phyloP scores from a whole-genome alignment of 1,140 invertebrate species.

The Apocrypta bakeri region DNA sequence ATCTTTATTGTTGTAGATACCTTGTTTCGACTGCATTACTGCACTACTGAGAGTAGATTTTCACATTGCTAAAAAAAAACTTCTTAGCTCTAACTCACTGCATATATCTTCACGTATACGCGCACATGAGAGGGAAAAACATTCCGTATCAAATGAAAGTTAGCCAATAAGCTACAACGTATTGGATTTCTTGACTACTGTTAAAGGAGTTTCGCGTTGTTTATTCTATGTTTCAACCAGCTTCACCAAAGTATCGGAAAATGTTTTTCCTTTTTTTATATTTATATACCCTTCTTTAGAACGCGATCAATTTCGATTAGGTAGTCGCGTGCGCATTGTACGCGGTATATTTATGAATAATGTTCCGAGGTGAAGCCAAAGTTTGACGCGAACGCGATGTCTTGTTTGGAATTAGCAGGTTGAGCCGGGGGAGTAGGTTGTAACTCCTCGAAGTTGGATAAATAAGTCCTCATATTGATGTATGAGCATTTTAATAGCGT shows the following conservation, averaged over 20 bases:
- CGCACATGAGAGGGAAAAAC: neutral
- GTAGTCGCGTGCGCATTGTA: too few relatives aligned
- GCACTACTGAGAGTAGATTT: neutral
- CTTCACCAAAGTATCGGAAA: too few relatives aligned
- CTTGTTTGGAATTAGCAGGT: neutral
- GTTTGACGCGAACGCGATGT: neutral
- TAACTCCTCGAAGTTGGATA: neutral
- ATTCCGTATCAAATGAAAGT: neutral
- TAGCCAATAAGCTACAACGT: neutral
- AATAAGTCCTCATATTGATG: conserved; percentile 1
- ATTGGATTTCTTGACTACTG: conserved; percentile 2
- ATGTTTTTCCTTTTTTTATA: too few relatives aligned
- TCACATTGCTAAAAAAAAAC: conserved; percentile 11
- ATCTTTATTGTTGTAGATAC: too few relatives aligned
- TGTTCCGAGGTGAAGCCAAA: too few relatives aligned
- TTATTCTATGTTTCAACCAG: too few relatives aligned
- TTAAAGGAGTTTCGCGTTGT: neutral
- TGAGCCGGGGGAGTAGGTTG: too few relatives aligned
- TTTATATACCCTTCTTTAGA: too few relatives aligned
- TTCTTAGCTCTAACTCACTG: neutral
- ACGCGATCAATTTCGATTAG: too few relatives aligned
- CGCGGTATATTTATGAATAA: too few relatives aligned
- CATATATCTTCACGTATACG: too few relatives aligned
- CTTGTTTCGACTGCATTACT: neutral
- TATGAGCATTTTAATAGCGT: neutral